Base-by-base conservation (phyloP, 1,140 invertebrate genomes). In the Listronotus oregonensis region DNA sequence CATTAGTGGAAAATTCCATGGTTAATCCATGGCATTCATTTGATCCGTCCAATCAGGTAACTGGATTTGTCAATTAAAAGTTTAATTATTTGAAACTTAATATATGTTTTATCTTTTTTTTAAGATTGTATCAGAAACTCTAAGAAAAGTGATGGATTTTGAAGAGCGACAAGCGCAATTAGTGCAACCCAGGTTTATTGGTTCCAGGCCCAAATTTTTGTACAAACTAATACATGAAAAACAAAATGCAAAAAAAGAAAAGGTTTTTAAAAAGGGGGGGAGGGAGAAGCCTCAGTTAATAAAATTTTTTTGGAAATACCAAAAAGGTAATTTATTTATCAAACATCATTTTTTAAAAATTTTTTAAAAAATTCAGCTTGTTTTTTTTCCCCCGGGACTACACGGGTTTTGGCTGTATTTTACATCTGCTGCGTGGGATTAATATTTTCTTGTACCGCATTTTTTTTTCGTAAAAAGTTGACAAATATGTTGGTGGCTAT, bases 1-100 rank as follows among this genome's bases (percentile, higher is more conserved):
- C 89, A 27, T 73, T 94, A 9, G 86, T 94, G 34, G 80, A 91
- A 9, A 81, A 89, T 6, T 82, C 90, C 34, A 88, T 95, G 84
- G 83, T 85, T 62, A 85, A 87, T 59, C 90, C 91, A 0, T 83
- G 83, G 11, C 89, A 90, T 77, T 82, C 85, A 0, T 83, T 83
- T 6, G 80, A 87, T 40, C 80, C 86, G 43, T 91, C 93, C 76
- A 50, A 63, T 39, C 10, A 37, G 40, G 27, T 64, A 91, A 93
- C 69, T 83, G 85, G 72, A 86, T 93, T 15, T 87, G 0, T 79
- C 92, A 11, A 86, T 90, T 0, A 81, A 84, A 51, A 85, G 92
- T 80, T 51, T 18, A 10, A 17, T 17, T n/a, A n/a, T n/a, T n/a
- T 47, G 3, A 27, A 27, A 47, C 0, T 18, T 80, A 63, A 79